Evolutionary conservation across 2,113 vertebrate species (phyloP).

Genomic region (Gavialis gangeticus): DNA sequence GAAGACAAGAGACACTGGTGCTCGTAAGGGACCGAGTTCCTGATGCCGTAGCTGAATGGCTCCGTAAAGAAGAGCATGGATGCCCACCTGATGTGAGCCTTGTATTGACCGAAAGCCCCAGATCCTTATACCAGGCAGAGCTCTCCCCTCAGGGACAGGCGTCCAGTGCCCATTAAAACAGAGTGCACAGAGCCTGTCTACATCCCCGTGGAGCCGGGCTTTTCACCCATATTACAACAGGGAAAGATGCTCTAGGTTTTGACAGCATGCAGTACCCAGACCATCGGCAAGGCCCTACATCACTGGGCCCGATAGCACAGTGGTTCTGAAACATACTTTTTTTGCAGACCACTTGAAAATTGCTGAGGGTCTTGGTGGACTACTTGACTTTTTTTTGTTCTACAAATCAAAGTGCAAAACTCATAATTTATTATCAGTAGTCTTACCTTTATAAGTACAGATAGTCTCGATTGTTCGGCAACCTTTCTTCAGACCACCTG

Average conservation of each 20-base stretch:
- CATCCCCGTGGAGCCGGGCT: rapidly evolving
- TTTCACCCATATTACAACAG: neutral
- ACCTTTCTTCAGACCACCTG: no score
- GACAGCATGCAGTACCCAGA: neutral
- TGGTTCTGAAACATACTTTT: no score
- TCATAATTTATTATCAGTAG: no score
- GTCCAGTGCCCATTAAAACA: neutral
- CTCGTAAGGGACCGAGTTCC: no score
- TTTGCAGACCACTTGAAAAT: no score
- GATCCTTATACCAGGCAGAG: neutral
- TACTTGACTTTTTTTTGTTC: no score
- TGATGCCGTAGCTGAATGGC: no score
- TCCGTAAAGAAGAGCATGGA: neutral
- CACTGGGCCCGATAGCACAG: no score
- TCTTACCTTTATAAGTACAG: no score
- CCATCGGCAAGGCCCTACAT: neutral
- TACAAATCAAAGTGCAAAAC: no score
- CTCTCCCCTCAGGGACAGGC: neutral
- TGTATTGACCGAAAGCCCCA: neutral
- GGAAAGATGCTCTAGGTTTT: neutral
- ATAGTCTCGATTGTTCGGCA: no score
- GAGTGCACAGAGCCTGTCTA: neutral
- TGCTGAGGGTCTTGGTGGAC: no score
- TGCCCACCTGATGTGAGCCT: neutral
- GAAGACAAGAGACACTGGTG: neutral